Conservation (phyloP, 2,113 vertebrate species). For the Casuarius casuarius region DNA sequence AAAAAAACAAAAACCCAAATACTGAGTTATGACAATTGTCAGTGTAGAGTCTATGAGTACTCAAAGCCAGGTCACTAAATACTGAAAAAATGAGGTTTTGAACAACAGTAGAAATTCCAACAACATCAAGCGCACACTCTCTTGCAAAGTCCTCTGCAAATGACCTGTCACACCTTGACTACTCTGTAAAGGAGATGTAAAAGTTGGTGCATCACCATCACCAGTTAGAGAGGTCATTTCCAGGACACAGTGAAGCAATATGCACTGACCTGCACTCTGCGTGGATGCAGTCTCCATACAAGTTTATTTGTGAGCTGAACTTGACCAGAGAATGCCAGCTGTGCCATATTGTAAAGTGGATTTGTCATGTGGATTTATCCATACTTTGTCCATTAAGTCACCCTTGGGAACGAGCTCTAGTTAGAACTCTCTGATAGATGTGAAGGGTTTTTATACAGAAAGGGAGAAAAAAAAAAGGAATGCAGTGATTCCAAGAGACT, state of each 20-base stretch:
- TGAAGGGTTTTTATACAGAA: slow-evolving; percentile 41
- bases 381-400: slow-evolving; percentile 73
- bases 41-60: neutral
- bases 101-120: neutral
- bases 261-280: slow-evolving; percentile 20
- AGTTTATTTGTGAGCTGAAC: slow-evolving; percentile 38
- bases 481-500: slow-evolving; percentile 24
- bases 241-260: slow-evolving; percentile 41
- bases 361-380: slow-evolving; percentile 72
- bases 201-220: neutral
- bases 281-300: neutral
- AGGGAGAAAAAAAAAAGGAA: neutral
- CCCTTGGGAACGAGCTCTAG: slow-evolving; percentile 67
- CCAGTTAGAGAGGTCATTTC: slow-evolving; percentile 1
- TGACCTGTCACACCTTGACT: neutral
- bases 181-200: neutral
- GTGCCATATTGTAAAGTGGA: slow-evolving; percentile 44
- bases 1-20: neutral
- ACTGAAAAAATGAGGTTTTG: neutral
- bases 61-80: neutral
- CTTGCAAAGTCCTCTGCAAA: neutral
- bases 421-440: slow-evolving; percentile 58
- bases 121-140: neutral
- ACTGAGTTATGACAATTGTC: neutral
- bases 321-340: slow-evolving; percentile 44